Evolutionary conservation across 1,140 invertebrate genomes (phyloP).

Genomic region (Theocolax elegans): DNA sequence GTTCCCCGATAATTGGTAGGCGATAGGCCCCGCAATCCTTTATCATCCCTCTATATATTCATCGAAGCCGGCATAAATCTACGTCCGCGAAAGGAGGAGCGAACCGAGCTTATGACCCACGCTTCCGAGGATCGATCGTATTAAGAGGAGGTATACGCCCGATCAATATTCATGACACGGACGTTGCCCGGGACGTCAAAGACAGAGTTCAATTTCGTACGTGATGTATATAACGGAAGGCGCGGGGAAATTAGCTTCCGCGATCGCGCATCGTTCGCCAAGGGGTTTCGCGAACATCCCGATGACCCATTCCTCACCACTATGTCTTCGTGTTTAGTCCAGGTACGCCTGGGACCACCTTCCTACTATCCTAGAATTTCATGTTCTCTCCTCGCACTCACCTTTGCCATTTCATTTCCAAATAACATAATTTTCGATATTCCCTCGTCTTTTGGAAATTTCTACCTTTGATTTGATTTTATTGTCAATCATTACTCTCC

Average conservation of each 20-base stretch:
- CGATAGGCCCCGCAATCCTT: constrained; percentile 4
- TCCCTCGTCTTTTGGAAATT: no score
- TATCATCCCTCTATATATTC: not conserved
- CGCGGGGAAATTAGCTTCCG: constrained; percentile 52
- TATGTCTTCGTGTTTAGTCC: no score
- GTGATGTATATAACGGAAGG: constrained; percentile 48
- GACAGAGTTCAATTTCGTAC: constrained; percentile 61
- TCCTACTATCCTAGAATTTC: no score
- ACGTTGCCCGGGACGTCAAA: constrained; percentile 52
- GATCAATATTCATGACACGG: constrained; percentile 63
- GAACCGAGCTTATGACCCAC: not conserved
- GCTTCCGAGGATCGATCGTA: constrained; percentile 22
- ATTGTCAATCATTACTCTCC: no score
- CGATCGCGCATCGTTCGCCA: not conserved
- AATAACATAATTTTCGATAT: no score
- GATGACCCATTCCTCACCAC: no score
- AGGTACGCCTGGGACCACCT: no score
- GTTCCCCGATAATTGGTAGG: constrained; percentile 24
- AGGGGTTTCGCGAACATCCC: no score
- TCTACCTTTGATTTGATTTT: no score
- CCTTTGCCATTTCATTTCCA: no score
- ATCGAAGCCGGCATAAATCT: constrained; percentile 30
- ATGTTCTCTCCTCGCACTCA: no score
- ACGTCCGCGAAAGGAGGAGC: constrained; percentile 21
- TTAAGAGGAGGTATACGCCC: not conserved